These are phyloP conservation scores for Drosophila parthenogenetica DNA, from an alignment of 2,888 invertebrate species.

Conservation along the genomic window DNA sequence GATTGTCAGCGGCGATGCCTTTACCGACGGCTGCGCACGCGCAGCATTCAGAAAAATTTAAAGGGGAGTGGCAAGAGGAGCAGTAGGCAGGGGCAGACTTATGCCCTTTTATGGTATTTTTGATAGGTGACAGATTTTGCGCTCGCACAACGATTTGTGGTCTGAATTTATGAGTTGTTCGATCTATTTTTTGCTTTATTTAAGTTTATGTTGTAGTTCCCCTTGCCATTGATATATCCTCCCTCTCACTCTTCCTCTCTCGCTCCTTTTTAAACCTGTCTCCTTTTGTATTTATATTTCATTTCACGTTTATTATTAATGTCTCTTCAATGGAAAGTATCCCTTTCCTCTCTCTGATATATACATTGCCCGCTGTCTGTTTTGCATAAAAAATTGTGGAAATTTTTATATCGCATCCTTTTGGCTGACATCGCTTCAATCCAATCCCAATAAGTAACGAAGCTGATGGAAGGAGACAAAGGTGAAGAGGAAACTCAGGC, in stretches of 20 bases:
- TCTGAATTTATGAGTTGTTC: constrained; percentile 82
- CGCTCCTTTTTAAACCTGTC: background rate
- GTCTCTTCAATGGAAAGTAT: constrained; percentile 26
- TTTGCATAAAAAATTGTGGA: constrained; percentile 65
- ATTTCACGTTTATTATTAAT: constrained; percentile 72
- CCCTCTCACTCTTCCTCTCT: constrained; percentile 1
- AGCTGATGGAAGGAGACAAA: background rate
- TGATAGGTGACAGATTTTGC: constrained; percentile 83
- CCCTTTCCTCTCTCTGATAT: background rate
- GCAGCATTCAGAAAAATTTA: constrained; percentile 43
- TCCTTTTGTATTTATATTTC: constrained; percentile 60
- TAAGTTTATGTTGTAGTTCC: constrained; percentile 15
- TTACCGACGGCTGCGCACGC: constrained; percentile 60
- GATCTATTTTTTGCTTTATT: constrained; percentile 8
- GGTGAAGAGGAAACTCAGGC: constrained; percentile 11
- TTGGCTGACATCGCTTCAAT: constrained; percentile 34
- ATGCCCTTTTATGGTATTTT: constrained; percentile 84
- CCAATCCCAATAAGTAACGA: constrained; percentile 43
- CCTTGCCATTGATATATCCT: constrained; percentile 48
- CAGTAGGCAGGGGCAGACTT: constrained; percentile 51
- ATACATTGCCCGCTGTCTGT: constrained; percentile 12
- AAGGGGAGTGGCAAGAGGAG: background rate
- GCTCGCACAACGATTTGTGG: constrained; percentile 66
- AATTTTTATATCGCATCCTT: constrained; percentile 59
- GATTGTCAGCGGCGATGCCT: constrained; percentile 70